Evolutionary conservation across 2,113 vertebrate species (phyloP), one percentile per base, ranked within the genome.

Genomic region (Fulica atra): DNA sequence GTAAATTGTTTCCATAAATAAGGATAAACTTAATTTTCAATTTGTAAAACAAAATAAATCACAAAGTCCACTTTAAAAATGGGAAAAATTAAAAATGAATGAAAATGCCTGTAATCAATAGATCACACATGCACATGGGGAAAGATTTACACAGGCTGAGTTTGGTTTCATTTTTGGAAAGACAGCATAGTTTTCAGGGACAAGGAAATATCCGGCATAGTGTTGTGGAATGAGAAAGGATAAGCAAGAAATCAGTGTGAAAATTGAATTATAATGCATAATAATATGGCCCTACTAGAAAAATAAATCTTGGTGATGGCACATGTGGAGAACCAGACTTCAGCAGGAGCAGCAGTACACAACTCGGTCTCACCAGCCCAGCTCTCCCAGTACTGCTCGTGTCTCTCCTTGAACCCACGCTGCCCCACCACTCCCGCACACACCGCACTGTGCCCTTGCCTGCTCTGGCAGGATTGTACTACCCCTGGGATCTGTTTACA

Each of bases 391-490:
- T 50, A 23, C 7, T 29, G 31, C 23, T 72, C 21, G 53, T 29
- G 11, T 13, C 38, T 42, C 40, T 35, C 59, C 50, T 89, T 17
- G 11, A 50, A 29, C 44, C 13, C 10, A 11, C 0, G 15, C 42
- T 26, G 21, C 68, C 42, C 26, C 10, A 24, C 48, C 38, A 29
- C 16, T 10, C 64, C n/a, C 26, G 42, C 57, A 50, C 2, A 3
- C 15, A 4, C 10, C 3, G 0, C 7, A 21, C 13, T 1, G 19
- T 9, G 7, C 29, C 35, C 3, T 40, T 18, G 46, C 11, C 38
- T 3, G 0, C 29, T 76, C 70, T 35, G 53, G 48, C n/a, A 50
- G 38, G 35, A 11, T 59, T 77, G 68, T 77, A 19, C 59, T 59
- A 9, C 17, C 48, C 53, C 74, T 50, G 46, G 42, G 8, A 33